A percentile compares a stretch with the other conserved stretches of the same genome.
Evolutionary conservation across 2,888 invertebrate genomes (phyloP).

Genomic region (Corbicula japonica): DNA sequence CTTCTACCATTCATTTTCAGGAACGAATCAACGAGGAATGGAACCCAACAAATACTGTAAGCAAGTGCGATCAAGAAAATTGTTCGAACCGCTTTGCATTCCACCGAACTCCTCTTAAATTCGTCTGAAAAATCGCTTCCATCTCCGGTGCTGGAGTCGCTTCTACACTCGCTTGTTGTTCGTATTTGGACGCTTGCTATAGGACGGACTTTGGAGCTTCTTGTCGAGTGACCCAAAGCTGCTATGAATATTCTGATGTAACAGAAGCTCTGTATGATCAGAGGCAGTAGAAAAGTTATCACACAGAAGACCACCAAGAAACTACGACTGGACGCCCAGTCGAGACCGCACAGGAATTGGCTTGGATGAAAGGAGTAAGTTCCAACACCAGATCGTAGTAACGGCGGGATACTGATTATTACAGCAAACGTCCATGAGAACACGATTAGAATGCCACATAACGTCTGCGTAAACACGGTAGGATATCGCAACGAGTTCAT

Average conservation of each 20-base stretch:
- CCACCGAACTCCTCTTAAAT: constrained; percentile 35
- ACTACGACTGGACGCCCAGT: constrained; percentile 56
- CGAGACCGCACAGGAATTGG: constrained; percentile 69
- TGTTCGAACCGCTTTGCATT: constrained; percentile 78
- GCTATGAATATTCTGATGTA: constrained; percentile 77
- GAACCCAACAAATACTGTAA: constrained; percentile 75
- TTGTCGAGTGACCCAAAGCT: constrained; percentile 73
- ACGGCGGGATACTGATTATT: constrained; percentile 68
- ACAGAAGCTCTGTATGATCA: constrained; percentile 70
- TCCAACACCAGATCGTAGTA: constrained; percentile 67
- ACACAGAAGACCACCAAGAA: constrained; percentile 58
- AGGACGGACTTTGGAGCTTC: constrained; percentile 68
- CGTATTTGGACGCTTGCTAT: too few relatives aligned
- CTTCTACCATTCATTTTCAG: constrained; percentile 23
- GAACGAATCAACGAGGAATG: constrained; percentile 65
- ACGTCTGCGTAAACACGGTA: constrained; percentile 72
- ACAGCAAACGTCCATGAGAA: constrained; percentile 69
- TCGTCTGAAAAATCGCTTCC: constrained; percentile 33
- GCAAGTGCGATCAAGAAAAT: constrained; percentile 73
- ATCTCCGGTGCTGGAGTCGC: constrained; percentile 53
- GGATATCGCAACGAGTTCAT: constrained; percentile 77
- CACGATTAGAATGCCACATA: constrained; percentile 65
- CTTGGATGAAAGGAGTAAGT: constrained; percentile 58
- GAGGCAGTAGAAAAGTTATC: constrained; percentile 63
- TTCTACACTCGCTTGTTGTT: constrained; percentile 39